phyloP scores from a whole-genome alignment of 2,113 vertebrate species.

The Ceyx melanurus region DNA sequence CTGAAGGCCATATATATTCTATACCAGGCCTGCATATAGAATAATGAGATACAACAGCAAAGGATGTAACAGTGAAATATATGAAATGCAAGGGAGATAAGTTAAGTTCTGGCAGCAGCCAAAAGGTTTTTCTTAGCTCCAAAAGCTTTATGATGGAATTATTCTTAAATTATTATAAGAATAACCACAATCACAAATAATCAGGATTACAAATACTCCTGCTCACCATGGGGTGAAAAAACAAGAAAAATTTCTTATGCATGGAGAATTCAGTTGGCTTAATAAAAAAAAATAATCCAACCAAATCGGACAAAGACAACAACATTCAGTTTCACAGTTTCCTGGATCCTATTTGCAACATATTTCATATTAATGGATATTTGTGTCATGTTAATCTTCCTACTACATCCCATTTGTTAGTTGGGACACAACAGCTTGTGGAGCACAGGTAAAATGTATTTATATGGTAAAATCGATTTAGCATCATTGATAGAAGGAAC shows the following conservation, averaged over 20 bases:
- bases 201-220: neutral
- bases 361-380: neutral
- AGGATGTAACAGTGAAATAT: neutral
- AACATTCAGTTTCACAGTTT: neutral
- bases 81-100: neutral
- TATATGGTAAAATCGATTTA: neutral
- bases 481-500: neutral
- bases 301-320: neutral
- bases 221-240: neutral
- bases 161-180: neutral
- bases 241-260: neutral
- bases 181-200: neutral
- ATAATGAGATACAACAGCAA: neutral
- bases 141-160: neutral
- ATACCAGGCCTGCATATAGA: neutral
- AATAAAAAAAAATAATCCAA: neutral
- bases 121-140: neutral
- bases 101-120: neutral
- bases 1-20: neutral
- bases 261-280: neutral
- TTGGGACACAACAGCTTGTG: neutral
- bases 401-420: rapidly evolving
- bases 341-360: neutral
- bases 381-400: neutral
- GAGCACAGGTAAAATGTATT: neutral